phyloP scores from a whole-genome alignment of 2,113 vertebrate species.

The Aegypius monachus region DNA sequence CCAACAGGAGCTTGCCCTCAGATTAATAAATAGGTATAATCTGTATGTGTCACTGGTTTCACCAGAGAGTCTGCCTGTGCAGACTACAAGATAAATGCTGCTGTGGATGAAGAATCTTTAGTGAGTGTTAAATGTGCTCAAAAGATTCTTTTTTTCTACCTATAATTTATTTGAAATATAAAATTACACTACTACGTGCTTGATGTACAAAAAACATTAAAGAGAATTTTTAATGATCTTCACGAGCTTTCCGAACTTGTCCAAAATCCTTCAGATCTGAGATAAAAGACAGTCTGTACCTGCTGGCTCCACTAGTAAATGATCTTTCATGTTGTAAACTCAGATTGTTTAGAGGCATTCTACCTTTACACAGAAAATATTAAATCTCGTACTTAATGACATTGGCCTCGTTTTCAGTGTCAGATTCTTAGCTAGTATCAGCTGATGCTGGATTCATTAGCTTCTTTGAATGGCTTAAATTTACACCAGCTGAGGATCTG shows the following conservation, averaged over 20 bases:
- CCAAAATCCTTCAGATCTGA: not conserved
- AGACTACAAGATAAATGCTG: not conserved
- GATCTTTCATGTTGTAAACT: not conserved
- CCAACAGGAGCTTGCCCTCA: constrained; percentile 27
- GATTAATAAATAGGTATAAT: constrained; percentile 29
- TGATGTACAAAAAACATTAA: not conserved
- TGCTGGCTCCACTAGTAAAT: not conserved
- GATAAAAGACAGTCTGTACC: constrained; percentile 23
- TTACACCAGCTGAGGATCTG: constrained; percentile 31
- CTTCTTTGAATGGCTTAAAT: constrained; percentile 4
- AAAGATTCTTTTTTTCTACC: not conserved
- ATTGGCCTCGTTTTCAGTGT: not conserved
- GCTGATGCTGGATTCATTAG: not conserved
- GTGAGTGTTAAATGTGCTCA: not conserved
- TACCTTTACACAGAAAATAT: not conserved
- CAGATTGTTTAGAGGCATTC: not conserved
- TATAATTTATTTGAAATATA: not conserved
- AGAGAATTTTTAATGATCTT: not conserved
- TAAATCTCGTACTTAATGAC: not conserved
- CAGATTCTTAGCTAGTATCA: not conserved
- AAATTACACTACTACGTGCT: not conserved
- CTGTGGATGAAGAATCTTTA: not conserved
- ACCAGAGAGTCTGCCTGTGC: not conserved
- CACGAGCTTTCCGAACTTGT: not conserved
- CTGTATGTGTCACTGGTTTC: not conserved